Evolutionary conservation across 2,797 vertebrate genomes (phyloP).

Genomic region (Chloroceryle amazona): DNA sequence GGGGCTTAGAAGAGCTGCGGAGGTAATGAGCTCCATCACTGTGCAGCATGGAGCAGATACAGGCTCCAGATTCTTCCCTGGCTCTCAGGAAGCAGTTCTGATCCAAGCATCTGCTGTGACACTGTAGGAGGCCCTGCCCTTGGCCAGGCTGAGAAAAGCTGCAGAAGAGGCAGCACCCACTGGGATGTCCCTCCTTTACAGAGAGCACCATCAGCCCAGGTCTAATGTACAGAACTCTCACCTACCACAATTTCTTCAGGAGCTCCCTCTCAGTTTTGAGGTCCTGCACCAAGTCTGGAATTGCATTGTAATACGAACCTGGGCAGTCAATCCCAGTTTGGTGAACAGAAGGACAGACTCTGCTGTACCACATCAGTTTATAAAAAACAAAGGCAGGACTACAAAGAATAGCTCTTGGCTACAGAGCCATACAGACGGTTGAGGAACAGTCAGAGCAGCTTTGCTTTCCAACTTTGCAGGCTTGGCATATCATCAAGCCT

Average conservation of each 20-base stretch:
- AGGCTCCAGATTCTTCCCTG: not conserved
- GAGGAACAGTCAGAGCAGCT: slow-evolving; percentile 64
- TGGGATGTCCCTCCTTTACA: not conserved
- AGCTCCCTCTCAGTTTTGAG: not conserved
- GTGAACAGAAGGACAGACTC: slow-evolving; percentile 41
- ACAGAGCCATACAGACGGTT: slow-evolving; percentile 20
- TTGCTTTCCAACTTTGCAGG: slow-evolving; percentile 51
- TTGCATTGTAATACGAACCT: not conserved
- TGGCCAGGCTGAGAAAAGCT: not conserved
- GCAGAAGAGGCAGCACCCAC: not conserved
- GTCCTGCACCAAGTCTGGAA: not conserved
- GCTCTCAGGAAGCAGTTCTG: not conserved
- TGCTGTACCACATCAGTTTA: slow-evolving; percentile 24
- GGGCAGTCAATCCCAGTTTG: slow-evolving; percentile 4
- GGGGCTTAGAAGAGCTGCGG: not conserved
- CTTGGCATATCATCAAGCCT: slow-evolving; percentile 35
- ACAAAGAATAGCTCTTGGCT: slow-evolving; percentile 45
- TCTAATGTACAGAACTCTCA: not conserved
- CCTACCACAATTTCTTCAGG: not conserved
- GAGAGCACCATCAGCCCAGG: not conserved
- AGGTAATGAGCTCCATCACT: not conserved
- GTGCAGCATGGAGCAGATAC: not conserved
- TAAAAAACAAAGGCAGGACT: slow-evolving; percentile 48
- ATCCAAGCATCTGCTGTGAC: not conserved
- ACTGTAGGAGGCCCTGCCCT: not conserved